Evolutionary conservation across 2,113 vertebrate species (phyloP).

Genomic region (Mustela nigripes): DNA sequence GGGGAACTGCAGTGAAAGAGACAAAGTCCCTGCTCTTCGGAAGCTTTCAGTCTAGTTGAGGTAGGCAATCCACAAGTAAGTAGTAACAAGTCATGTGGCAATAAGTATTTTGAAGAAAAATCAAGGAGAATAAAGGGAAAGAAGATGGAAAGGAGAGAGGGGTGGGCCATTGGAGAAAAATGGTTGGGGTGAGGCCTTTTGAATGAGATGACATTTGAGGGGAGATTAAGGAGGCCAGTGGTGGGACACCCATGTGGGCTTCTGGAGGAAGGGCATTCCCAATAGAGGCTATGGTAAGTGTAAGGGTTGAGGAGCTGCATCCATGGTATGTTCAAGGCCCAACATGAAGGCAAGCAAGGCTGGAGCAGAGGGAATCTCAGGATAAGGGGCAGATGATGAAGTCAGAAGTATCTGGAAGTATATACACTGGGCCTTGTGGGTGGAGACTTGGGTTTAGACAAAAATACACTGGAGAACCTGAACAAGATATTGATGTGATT

Average conservation of each 20-base stretch:
- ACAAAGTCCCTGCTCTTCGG: neutral
- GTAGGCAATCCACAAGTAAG: neutral
- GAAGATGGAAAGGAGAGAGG: neutral
- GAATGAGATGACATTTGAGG: neutral
- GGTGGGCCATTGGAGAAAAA: neutral
- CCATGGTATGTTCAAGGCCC: neutral
- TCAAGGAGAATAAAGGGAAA: neutral
- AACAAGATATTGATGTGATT: neutral
- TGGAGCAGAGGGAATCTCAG: neutral
- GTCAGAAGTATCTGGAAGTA: neutral
- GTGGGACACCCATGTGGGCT: no score
- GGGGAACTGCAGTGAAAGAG: neutral
- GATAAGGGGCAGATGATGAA: neutral
- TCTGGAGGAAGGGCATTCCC: neutral
- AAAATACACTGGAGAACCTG: neutral
- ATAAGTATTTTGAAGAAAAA: slow-evolving; percentile 16
- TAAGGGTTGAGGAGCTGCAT: neutral
- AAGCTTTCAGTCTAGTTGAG: neutral
- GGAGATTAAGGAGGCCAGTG: neutral
- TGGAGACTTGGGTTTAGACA: neutral
- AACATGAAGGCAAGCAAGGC: neutral
- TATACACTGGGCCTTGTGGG: neutral
- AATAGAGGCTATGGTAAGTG: neutral
- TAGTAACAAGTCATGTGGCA: neutral
- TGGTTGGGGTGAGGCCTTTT: neutral